Percentiles rank a stretch among this genome's conserved stretches.
Conservation (phyloP, 2,888 invertebrate genomes). For the Hedya salicella region DNA sequence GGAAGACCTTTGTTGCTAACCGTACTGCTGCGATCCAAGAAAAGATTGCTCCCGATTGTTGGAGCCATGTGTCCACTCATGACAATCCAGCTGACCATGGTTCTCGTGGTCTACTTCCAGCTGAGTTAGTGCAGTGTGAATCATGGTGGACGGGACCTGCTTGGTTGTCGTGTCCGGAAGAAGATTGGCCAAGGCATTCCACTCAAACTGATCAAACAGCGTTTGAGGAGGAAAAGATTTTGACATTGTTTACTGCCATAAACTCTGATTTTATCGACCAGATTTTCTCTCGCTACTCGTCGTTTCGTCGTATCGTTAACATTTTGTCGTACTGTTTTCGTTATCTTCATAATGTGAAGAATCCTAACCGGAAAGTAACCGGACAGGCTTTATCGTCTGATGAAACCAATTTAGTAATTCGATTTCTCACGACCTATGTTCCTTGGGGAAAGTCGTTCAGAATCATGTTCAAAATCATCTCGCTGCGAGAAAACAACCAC, state of each 20-base stretch:
- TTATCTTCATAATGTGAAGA: not conserved
- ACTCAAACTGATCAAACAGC: no score
- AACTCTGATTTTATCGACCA: not conserved
- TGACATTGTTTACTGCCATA: not conserved
- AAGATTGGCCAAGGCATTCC: not conserved
- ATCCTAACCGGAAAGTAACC: not conserved
- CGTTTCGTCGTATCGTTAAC: constrained; percentile 3
- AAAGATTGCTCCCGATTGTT: not conserved
- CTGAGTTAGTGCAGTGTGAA: no score
- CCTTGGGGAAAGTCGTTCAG: no score
- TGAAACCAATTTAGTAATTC: not conserved
- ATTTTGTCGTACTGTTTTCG: constrained; percentile 3
- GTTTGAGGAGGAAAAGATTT: no score
- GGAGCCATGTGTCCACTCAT: not conserved
- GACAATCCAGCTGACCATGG: no score
- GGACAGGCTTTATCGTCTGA: not conserved
- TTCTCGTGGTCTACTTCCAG: no score
- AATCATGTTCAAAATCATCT: no score
- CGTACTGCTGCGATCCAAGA: not conserved
- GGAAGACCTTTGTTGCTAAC: constrained; percentile 4
- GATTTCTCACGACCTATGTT: no score
- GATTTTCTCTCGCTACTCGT: not conserved
- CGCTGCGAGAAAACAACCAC: no score
- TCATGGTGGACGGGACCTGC: constrained; percentile 1
- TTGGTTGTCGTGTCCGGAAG: not conserved